Percentiles rank a stretch among this genome's conserved stretches.
Evolutionary conservation across 2,888 invertebrate genomes (phyloP).

Genomic region (Adelognathus sp.): DNA sequence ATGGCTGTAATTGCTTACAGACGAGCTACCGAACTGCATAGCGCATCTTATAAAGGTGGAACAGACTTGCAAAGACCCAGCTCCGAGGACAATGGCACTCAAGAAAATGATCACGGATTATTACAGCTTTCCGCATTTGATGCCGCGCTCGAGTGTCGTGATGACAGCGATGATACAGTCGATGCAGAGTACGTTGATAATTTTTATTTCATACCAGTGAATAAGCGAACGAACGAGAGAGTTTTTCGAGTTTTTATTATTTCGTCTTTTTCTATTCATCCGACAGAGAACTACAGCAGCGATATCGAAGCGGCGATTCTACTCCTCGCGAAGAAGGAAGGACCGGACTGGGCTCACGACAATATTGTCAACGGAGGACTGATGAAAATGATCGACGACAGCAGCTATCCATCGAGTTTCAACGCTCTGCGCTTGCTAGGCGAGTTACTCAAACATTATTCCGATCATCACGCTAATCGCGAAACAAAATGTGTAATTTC

Average conservation of each 20-base stretch:
- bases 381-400: slow-evolving; percentile 70
- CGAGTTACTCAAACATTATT: slow-evolving; percentile 45
- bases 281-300: slow-evolving; percentile 63
- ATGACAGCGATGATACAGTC: slow-evolving; percentile 75
- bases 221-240: background rate
- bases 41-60: slow-evolving; percentile 77
- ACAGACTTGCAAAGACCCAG: slow-evolving; percentile 62
- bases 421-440: slow-evolving; percentile 73
- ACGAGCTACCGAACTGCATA: slow-evolving; percentile 78
- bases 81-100: slow-evolving; percentile 74
- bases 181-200: slow-evolving; percentile 74
- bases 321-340: slow-evolving; percentile 79
- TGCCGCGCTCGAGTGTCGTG: slow-evolving; percentile 69
- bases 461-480: background rate
- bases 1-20: slow-evolving; percentile 68
- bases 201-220: background rate
- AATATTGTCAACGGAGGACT: slow-evolving; percentile 74
- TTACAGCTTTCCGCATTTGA: slow-evolving; percentile 79
- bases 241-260: too few relatives aligned
- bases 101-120: slow-evolving; percentile 75
- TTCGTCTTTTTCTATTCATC: background rate
- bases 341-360: slow-evolving; percentile 77
- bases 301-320: slow-evolving; percentile 74
- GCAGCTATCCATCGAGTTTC: slow-evolving; percentile 65
- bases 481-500: background rate